Evolutionary conservation across 2,888 invertebrate species (phyloP).

Genomic region (Lasioglossum oenotherae): DNA sequence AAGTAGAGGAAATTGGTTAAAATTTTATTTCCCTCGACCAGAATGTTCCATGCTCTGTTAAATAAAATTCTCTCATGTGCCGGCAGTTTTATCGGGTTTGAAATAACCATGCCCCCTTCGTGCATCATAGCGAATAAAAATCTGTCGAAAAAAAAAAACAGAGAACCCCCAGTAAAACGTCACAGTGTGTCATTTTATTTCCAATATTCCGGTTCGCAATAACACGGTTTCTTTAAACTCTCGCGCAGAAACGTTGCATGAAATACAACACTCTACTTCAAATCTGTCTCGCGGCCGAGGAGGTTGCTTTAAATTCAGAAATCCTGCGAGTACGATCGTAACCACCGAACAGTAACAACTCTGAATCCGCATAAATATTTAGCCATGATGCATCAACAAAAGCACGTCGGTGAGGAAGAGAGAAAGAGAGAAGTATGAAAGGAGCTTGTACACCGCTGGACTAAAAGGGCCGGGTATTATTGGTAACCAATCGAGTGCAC

Average conservation of each 20-base stretch:
- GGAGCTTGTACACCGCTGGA: not conserved
- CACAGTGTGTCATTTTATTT: not conserved
- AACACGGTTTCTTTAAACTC: not conserved
- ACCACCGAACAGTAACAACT: conserved; percentile 2
- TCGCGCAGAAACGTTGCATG: not conserved
- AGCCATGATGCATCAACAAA: not conserved
- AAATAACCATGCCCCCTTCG: not conserved
- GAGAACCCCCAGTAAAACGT: not conserved
- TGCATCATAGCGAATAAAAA: not conserved
- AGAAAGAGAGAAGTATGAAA: not conserved
- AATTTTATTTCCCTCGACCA: not conserved
- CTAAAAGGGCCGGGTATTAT: conserved; percentile 4
- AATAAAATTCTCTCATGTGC: not conserved
- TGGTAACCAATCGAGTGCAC: conserved; percentile 6
- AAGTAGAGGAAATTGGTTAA: not conserved
- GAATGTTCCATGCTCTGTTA: not conserved
- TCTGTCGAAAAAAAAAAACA: not conserved
- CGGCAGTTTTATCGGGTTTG: not conserved
- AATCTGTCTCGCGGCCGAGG: not conserved
- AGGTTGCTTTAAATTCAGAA: conserved; percentile 1
- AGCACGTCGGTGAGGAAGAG: not conserved
- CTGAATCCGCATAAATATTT: conserved; percentile 2
- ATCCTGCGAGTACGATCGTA: not conserved
- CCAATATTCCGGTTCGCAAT: not conserved
- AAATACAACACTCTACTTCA: not conserved